Evolutionary conservation across 2,888 invertebrate genomes (phyloP), one percentile per base, ranked within the genome.

Genomic region (Nomada hirtipes): DNA sequence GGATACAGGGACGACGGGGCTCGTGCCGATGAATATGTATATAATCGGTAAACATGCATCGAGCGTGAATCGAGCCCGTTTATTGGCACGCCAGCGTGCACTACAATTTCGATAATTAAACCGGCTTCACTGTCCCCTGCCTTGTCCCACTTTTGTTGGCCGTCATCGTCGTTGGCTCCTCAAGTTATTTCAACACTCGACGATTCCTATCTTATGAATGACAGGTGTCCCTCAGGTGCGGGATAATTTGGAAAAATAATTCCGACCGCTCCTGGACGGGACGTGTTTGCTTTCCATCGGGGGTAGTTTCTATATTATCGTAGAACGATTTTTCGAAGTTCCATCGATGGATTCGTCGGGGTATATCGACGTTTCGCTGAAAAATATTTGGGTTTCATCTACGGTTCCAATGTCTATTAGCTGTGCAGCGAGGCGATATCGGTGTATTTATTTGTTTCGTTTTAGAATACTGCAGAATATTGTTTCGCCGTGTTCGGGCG

Each of bases 61-160:
- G 63, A 67, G 60, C 77, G 69, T 70, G 75, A 67, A 67, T 71
- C 75, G 69, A 70, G 53, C n/a, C 57, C 36, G 79, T 71, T 80
- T 55, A 71, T 71, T 71, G 70, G 61, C 80, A 67, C 53, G 50
- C 18, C 20, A 10, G 50, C n/a, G 52, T 67, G 60, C 42, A 55
- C 18, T 52, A 75, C 65, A 80, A 80, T 82, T 80, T 79, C 80
- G 61, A 80, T 82, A 71, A 82, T 82, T 75, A 68, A 82, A 82
- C 69, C 74, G 47, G 73, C 63, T 64, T 76, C 60, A 26, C 44
- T 20, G 23, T 15, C 15, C 36, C 36, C 7, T 20, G 4, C 18
- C 18, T 42, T 68, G 69, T 50, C 29, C 75, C 42, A 79, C 59
- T 74, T 79, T 65, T 4, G 65, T 29, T 47, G 13, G 42, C 36